Evolutionary conservation across 2,888 invertebrate species (phyloP), one percentile per base, ranked within the genome.

Genomic region (Oxytorus armatus): DNA sequence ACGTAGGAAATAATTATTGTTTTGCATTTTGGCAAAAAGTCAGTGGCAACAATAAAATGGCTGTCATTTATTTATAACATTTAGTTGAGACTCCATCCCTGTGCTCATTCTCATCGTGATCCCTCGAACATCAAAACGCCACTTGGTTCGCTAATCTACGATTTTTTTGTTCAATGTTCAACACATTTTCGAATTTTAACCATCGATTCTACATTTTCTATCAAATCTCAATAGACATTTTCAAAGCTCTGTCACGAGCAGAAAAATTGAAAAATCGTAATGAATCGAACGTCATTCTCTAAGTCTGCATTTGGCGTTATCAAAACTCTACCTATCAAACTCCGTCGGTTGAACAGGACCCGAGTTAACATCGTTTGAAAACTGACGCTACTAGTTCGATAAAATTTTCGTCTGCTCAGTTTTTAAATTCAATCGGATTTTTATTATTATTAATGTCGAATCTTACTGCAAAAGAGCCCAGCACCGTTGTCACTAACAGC

Each of bases 381-480:
- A 29, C 5, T 5, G 5, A 29, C 29, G 5, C 29, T 29, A 2
- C 5, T 5, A 29, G 5, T 3, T 29, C 5, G 5, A 2, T 3
- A 29, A 29, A 29, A 29, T 29, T 29, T 29, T 29, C 5, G 2
- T 5, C 29, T 29, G 2, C 2, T 3, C 29, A 29, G 2, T 29
- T 29, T 29, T 29, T 29, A 29, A 29, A 29, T 29, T 29, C 29
- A n/a, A n/a, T n/a, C 29, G 29, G 29, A 29, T 3, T 29, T 29
- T 29, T 29, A 29, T 29, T 29, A 3, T 29, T 3, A 29, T 29
- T 29, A 29, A 3, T 5, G 5, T 29, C 29, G 29, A 5, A 29
- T 2, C 63, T 74, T 33, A 74, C 73, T 53, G 23, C 55, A 4
- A 55, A 5, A 1, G 29, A 63, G 33, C 63, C 33, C 57, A 49